Percentiles rank a stretch among this genome's conserved stretches.
Evolutionary conservation across 2,888 invertebrate species (phyloP).

Genomic region (Limenitis camilla): DNA sequence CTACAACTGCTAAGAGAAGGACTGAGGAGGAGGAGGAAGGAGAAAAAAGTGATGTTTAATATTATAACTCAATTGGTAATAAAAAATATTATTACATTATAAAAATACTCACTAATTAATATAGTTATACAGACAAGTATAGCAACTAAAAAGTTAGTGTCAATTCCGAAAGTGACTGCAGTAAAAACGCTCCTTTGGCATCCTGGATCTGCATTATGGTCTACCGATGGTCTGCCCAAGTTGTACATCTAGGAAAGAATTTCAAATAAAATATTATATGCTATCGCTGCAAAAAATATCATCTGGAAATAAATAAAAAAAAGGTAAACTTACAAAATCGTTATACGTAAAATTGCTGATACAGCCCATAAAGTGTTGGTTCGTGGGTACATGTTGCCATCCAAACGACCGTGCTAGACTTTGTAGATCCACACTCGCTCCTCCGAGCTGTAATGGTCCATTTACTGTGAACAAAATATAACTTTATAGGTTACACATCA

Average conservation of each 20-base stretch:
- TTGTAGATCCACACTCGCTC: slow-evolving; percentile 79
- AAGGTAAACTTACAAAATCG: slow-evolving; percentile 70
- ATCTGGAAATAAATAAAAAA: slow-evolving; percentile 1
- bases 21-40: slow-evolving; percentile 56
- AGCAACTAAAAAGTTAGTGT: slow-evolving; percentile 90
- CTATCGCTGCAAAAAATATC: not conserved
- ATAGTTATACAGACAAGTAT: slow-evolving; percentile 91
- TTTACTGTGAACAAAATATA: slow-evolving; percentile 74
- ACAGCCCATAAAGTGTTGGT: slow-evolving; percentile 88
- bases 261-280: slow-evolving; percentile 9
- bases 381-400: slow-evolving; percentile 82
- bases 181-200: slow-evolving; percentile 83
- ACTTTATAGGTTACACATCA: slow-evolving; percentile 43
- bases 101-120: slow-evolving; percentile 80
- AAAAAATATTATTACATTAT: not conserved
- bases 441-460: slow-evolving; percentile 90
- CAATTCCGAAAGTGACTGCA: slow-evolving; percentile 87
- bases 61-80: not conserved
- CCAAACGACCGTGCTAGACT: slow-evolving; percentile 76
- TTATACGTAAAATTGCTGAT: slow-evolving; percentile 93
- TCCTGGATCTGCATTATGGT: slow-evolving; percentile 80
- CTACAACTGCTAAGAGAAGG: slow-evolving; percentile 90
- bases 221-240: slow-evolving; percentile 85
- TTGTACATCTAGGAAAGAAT: slow-evolving; percentile 87
- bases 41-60: too few species aligned